Evolutionary conservation across 2,797 vertebrate genomes (phyloP), one percentile per base, ranked within the genome.

Genomic region (Naso thynnoides): DNA sequence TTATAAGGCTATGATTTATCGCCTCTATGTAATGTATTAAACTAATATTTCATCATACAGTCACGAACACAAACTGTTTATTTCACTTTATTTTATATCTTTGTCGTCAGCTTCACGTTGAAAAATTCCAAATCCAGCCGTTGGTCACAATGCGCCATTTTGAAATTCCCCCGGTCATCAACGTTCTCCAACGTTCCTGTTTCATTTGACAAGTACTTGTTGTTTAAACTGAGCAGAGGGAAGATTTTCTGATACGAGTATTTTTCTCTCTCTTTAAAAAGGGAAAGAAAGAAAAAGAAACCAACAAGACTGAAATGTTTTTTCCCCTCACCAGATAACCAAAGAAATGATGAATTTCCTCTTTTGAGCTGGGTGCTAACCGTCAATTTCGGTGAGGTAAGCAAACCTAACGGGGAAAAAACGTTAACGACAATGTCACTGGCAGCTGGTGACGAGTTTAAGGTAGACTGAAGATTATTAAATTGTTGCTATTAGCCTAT

Each of bases 111-210:
- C 29, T 36, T 15, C 14, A 11, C 13, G 8, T 19, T 23, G 33
- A 19, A 45, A 5, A 11, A 38, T 27, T 36, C 1, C 8, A 16
- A 58, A 21, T 0, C 0, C 14, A 36, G 10, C 50, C 19, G 16
- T 56, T 45, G 62, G 8, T 10, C 8, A 33, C 8, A 1, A 31
- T 31, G 57, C 47, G 52, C 47, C 70, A 73, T 73, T 39, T 64
- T 69, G 1, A 1, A 26, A 21, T 59, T 23, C 0, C 23, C 15
- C 47, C 6, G 4, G 27, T 23, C 11, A 24, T 29, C 41, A 42
- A 1, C 27, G 11, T 10, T 23, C 2, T 61, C 8, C 4, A 8
- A 13, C 42, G 26, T n/a, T 38, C 21, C 3, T 65, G 26, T n/a
- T 38, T 21, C 3, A 60, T 11, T 19, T 5, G 39, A 18, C 15